A percentile compares a stretch with the other conserved stretches of the same genome.
Conservation (phyloP, 2,888 invertebrate species). For the Ecdyonurus torrentis region DNA sequence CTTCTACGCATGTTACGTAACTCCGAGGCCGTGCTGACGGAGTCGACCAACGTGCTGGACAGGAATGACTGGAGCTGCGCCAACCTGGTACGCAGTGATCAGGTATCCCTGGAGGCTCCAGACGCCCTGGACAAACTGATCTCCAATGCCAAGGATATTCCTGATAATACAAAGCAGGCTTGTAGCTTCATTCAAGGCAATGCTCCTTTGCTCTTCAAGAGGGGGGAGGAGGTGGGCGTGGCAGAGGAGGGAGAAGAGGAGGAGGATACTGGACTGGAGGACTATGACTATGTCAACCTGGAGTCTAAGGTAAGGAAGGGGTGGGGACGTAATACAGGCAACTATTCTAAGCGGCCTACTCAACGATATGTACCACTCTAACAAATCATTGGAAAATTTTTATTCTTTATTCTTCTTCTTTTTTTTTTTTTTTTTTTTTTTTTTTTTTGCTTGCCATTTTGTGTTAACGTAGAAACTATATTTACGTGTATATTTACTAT, state of each 20-base stretch:
- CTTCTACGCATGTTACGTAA: slow-evolving; percentile 63
- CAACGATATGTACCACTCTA: no score
- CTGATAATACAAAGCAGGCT: slow-evolving; percentile 75
- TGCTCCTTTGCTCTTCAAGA: slow-evolving; percentile 60
- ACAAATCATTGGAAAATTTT: no score
- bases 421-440: no score
- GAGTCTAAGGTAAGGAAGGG: slow-evolving; percentile 52
- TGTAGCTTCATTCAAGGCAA: slow-evolving; percentile 81
- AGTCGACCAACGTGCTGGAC: slow-evolving; percentile 56
- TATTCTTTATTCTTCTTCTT: no score
- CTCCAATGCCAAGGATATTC: slow-evolving; percentile 69
- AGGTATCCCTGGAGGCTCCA: slow-evolving; percentile 31
- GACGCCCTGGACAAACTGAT: slow-evolving; percentile 82
- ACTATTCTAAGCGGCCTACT: no score
- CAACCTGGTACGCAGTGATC: slow-evolving; percentile 35
- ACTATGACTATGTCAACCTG: slow-evolving; percentile 82
- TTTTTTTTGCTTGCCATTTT: no score
- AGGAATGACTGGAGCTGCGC: slow-evolving; percentile 63
- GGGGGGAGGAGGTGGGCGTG: slow-evolving; percentile 29
- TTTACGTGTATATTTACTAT: no score
- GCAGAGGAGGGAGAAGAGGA: slow-evolving; percentile 20
- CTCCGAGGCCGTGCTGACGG: slow-evolving; percentile 62
- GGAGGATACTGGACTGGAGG: slow-evolving; percentile 52
- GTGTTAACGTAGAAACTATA: no score
- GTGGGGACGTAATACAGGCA: slow-evolving; percentile 53